Base-by-base conservation (phyloP, 2,888 invertebrate genomes). In the Marasmarcha lunaedactyla region DNA sequence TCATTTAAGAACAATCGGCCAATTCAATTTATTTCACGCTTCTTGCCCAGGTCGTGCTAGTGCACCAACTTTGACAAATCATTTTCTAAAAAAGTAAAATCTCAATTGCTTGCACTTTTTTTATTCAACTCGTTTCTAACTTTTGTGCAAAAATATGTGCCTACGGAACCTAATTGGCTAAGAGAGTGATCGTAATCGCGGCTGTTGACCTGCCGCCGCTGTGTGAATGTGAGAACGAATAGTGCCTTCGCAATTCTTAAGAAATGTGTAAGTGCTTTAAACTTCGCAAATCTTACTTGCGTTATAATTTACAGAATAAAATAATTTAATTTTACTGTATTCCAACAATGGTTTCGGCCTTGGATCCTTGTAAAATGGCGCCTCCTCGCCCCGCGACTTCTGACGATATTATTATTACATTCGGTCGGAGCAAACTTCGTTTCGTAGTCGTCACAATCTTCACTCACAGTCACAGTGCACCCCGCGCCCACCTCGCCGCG, bases 291-390 rank as follows among this genome's bases (percentile, higher is more conserved):
- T 20, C 20, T 20, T 5, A 20, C 20, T 20, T 20, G 7, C 20
- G 4, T 20, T 20, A 20, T 5, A 20, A 20, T 7, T 20, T 5
- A 20, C 4, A 20, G 20, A 7, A 20, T 20, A 20, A 20, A 20
- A 5, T 20, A 3, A 7, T 20, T 20, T 20, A 3, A 20, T n/a
- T n/a, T n/a, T 20, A 20, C 20, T 3, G 3, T 20, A 7, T 20
- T 49, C 9, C 54, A 66, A 71, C 68, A 71, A 72, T 69, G 56
- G 63, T 72, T 67, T 68, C 66, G 70, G 74, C 76, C 77, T 77
- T 77, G 77, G 72, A 77, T 78, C 79, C 77, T 79, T 78, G 77
- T 79, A 78, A 79, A 79, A 78, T 79, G 79, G 81, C 79, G 79
- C 78, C 76, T 72, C 71, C 71, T 70, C 69, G 57, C 25, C 52